Evolutionary conservation across 2,888 invertebrate genomes (phyloP).

Genomic region (Drosophila quinaria): DNA sequence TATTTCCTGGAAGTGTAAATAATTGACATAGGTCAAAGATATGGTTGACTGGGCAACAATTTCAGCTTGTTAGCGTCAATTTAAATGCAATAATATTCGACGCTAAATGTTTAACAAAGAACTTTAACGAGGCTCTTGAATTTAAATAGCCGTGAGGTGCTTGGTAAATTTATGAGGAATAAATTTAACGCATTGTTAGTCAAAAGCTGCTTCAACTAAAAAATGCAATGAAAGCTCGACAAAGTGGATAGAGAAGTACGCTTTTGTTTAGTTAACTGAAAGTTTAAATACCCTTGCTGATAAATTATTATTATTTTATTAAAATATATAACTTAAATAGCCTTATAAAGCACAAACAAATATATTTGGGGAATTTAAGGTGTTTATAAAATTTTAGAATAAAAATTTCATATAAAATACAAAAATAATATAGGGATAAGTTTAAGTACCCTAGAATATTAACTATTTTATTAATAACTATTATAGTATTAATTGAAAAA

Average conservation of each 20-base stretch:
- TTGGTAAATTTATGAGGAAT: conserved; percentile 1
- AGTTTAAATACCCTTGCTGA: no score
- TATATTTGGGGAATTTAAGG: no score
- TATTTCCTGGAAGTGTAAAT: conserved; percentile 26
- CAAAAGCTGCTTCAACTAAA: conserved; percentile 3
- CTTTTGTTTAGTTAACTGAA: background rate
- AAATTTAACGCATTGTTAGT: conserved; percentile 9
- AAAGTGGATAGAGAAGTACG: background rate
- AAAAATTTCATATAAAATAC: no score
- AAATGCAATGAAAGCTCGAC: background rate
- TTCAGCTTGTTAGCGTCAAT: conserved; percentile 61
- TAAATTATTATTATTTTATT: no score
- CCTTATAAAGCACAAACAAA: no score
- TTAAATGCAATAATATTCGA: conserved; percentile 47
- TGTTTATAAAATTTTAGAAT: no score
- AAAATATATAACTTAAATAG: no score
- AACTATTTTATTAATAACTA: no score
- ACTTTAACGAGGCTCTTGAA: conserved; percentile 20
- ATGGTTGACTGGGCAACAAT: conserved; percentile 34
- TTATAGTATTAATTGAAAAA: no score
- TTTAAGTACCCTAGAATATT: no score
- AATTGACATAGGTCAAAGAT: conserved; percentile 63
- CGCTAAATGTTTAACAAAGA: conserved; percentile 2
- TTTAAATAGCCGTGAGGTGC: conserved; percentile 7
- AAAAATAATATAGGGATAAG: no score